These are phyloP conservation scores for Geodia barretti DNA, from an alignment of 37 sponge, comb jelly and placozoan genomes.

Conservation along the genomic window DNA sequence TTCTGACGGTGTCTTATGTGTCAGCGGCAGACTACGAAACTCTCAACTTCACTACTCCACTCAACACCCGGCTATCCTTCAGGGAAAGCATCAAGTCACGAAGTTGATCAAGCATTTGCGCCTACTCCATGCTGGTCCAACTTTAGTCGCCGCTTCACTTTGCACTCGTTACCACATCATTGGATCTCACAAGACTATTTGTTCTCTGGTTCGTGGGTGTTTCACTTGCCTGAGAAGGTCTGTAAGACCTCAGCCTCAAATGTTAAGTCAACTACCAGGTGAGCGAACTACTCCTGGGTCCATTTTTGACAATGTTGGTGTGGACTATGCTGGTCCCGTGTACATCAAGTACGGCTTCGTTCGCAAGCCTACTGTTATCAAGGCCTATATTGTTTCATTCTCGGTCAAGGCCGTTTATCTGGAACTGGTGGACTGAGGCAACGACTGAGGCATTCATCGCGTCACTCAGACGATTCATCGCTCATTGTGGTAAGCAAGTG, in stretches of 20 bases:
- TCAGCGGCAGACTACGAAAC: slow-evolving; percentile 19
- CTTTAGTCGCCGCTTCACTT: not conserved
- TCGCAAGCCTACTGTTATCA: slow-evolving; percentile 13
- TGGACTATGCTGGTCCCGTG: slow-evolving; percentile 60
- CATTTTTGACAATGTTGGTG: slow-evolving; percentile 40
- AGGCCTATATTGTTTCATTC: slow-evolving; percentile 27
- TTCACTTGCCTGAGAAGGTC: slow-evolving; percentile 15
- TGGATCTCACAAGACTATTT: not conserved
- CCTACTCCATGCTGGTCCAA: slow-evolving; percentile 27
- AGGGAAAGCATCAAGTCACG: not conserved
- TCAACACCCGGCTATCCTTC: slow-evolving; percentile 35
- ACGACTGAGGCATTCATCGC: slow-evolving; percentile 32
- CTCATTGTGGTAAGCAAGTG: slow-evolving; percentile 19
- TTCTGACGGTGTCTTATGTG: slow-evolving; percentile 13
- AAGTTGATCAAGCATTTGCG: slow-evolving; percentile 10
- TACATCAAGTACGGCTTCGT: slow-evolving; percentile 21
- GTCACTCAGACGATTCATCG: slow-evolving; percentile 15
- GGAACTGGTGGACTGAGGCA: slow-evolving; percentile 13
- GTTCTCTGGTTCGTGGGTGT: slow-evolving; percentile 16
- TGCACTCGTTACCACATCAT: not conserved
- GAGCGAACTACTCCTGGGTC: slow-evolving; percentile 37
- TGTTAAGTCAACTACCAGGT: slow-evolving; percentile 36
- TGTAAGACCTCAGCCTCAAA: slow-evolving; percentile 16
- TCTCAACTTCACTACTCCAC: not conserved
- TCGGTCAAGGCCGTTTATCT: slow-evolving; percentile 30